phyloP scores from a whole-genome alignment of 2,113 vertebrate species.

The Sceloporus undulatus region DNA sequence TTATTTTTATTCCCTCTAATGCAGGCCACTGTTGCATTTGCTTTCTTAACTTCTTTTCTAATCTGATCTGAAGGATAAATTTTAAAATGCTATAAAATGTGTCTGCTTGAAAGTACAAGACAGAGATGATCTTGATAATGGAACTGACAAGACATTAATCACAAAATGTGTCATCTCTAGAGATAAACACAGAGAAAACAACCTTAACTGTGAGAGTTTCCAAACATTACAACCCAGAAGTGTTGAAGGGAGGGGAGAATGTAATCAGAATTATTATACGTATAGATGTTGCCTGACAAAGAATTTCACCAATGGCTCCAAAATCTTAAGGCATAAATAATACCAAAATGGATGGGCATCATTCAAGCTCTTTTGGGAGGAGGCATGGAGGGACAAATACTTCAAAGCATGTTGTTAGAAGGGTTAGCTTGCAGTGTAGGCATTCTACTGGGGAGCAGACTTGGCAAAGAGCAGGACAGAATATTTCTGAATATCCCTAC shows the following conservation, averaged over 20 bases:
- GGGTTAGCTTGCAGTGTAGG: neutral
- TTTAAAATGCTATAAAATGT: neutral
- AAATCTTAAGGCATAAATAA: neutral
- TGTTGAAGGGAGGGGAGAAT: neutral
- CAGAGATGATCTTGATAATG: conserved; percentile 11
- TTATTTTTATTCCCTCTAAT: neutral
- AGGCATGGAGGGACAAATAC: no score
- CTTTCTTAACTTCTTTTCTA: neutral
- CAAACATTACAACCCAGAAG: neutral
- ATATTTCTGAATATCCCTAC: neutral
- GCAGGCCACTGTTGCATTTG: neutral
- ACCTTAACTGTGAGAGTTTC: neutral
- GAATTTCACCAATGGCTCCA: neutral
- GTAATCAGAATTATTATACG: neutral
- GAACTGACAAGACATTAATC: neutral
- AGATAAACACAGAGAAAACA: neutral
- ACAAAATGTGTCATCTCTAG: neutral
- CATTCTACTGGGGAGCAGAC: no score
- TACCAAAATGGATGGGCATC: neutral
- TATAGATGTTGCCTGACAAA: neutral
- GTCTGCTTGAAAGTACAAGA: neutral
- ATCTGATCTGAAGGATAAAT: conserved; percentile 10
- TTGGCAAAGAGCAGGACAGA: neutral
- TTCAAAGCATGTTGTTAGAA: no score
- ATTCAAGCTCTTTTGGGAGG: no score